phyloP scores from a whole-genome alignment of 2,113 vertebrate species.

The Elachura formosa region DNA sequence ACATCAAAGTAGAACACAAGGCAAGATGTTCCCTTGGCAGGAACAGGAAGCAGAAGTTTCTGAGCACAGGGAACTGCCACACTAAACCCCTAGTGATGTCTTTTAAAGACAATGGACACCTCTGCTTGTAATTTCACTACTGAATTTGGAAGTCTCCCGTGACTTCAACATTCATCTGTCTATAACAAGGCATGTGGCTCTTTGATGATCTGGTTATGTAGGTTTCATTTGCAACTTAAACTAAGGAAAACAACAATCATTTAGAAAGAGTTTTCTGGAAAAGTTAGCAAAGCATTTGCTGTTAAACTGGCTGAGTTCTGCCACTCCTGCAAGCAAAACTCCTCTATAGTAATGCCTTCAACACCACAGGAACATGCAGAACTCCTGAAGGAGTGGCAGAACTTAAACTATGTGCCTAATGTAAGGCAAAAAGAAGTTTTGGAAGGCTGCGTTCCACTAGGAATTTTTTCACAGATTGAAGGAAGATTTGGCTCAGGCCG shows the following conservation, averaged over 20 bases:
- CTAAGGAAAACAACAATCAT: background rate
- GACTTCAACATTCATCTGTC: background rate
- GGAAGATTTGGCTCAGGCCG: background rate
- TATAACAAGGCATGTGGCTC: background rate
- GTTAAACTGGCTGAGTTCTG: background rate
- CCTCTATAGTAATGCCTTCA: background rate
- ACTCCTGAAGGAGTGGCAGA: background rate
- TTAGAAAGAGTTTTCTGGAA: background rate
- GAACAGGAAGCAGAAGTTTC: background rate
- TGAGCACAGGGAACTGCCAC: background rate
- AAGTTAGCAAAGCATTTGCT: background rate
- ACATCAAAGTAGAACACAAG: background rate
- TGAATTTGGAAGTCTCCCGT: background rate
- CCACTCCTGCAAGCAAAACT: background rate
- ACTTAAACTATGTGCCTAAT: accelerated
- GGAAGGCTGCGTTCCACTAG: background rate
- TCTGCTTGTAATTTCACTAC: background rate
- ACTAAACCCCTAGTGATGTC: background rate
- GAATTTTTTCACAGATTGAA: background rate
- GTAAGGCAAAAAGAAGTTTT: background rate
- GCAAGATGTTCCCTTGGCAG: background rate
- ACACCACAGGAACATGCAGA: accelerated
- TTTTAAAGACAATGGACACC: background rate
- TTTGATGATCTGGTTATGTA: background rate
- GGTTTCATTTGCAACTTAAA: background rate